Evolutionary conservation across 2,888 invertebrate genomes (phyloP), one percentile per base, ranked within the genome.

Genomic region (Drosophila peninsularis): DNA sequence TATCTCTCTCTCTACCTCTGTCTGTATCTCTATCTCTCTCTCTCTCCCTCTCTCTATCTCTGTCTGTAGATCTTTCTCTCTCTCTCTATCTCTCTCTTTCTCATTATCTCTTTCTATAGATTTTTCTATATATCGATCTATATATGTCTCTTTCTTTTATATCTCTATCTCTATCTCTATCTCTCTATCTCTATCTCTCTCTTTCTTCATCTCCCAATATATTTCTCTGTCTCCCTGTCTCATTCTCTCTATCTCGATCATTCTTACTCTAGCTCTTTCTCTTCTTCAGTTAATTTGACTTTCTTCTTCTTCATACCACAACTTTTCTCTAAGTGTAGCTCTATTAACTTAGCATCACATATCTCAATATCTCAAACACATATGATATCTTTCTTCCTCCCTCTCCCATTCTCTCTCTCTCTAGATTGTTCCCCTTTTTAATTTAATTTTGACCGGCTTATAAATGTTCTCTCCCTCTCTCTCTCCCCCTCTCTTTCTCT

Each of bases 321-420:
- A 3, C 0, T 19, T 65, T 68, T 73, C 75, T 39, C 57, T 50
- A 45, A 13, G 45, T 75, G 76, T 37, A 49, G 1, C 17, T 34
- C 19, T 44, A 19, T 30, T 37, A 21, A 42, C n/a, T 36, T 9
- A 61, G 42, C 61, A 36, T 61, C 62, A 34, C 42, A 41, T 52
- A 52, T 32, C 52, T 19, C 27, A 41, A 45, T 45, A 54, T 47
- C 60, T 45, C 71, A 58, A 58, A 58, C 72, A 57, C 17, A 10
- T 37, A 37, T 42, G 30, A 54, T 30, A 19, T 54, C 17, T 49
- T 21, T 50, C 13, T n/a, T 2, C 24, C 5, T 24, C 24, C 24
- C 24, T 3, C 24, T 24, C 24, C n/a, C n/a, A n/a, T 24, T 14
- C 42, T n/a, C 27, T 30, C 30, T 49, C 36, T 19, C 11, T 19